Evolutionary conservation across 2,888 invertebrate species (phyloP).

Genomic region (Tachina grossa): DNA sequence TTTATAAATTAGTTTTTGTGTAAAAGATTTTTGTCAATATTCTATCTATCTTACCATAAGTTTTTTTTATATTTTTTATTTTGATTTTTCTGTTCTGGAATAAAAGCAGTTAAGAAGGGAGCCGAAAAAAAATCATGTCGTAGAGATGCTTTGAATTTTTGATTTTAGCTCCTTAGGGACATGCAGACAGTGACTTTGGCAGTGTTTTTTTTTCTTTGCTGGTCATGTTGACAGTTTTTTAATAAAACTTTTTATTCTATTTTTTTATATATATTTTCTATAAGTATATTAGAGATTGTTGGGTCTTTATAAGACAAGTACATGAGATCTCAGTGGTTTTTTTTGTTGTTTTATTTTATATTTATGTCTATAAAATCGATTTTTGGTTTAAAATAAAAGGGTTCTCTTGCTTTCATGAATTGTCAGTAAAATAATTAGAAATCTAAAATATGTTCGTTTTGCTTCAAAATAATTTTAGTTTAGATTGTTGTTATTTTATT

Average conservation of each 20-base stretch:
- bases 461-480: not conserved
- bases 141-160: slow-evolving; percentile 67
- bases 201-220: slow-evolving; percentile 26
- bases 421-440: slow-evolving; percentile 20
- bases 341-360: not conserved
- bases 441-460: slow-evolving; percentile 1
- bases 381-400: not conserved
- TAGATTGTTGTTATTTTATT: not conserved
- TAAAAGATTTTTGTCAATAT: slow-evolving; percentile 63
- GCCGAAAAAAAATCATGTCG: not conserved
- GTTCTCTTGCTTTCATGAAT: not conserved
- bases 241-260: slow-evolving; percentile 56
- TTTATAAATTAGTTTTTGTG: slow-evolving; percentile 68
- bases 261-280: not conserved
- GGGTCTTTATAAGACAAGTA: not conserved
- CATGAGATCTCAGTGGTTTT: not conserved
- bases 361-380: not conserved
- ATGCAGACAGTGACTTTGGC: slow-evolving; percentile 55
- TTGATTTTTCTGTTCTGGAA: slow-evolving; percentile 1
- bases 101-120: not conserved
- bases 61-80: slow-evolving; percentile 14
- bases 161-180: slow-evolving; percentile 66
- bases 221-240: slow-evolving; percentile 70
- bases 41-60: slow-evolving; percentile 12
- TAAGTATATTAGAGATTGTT: not conserved